Evolutionary conservation across 1,140 invertebrate species (phyloP), one percentile per base, ranked within the genome.

Genomic region (Phymorhynchus buccinoides): DNA sequence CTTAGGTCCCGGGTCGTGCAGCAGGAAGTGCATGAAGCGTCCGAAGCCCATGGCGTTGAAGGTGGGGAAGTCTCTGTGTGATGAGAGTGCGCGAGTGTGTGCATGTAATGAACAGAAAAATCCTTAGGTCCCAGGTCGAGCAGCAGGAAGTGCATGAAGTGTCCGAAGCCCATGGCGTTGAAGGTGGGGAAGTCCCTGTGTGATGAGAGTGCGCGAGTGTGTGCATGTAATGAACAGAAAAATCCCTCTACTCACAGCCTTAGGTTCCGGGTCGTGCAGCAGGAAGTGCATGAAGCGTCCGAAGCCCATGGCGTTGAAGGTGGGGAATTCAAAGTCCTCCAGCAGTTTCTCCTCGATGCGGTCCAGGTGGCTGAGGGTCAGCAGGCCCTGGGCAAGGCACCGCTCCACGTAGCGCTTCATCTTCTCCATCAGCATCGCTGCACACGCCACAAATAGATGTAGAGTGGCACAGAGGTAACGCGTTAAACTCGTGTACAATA

Each of bases 251-350:
- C 84, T 80, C 85, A 93, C 92, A 75, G 88, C 84, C 88, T 90
- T 92, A 22, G 89, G 86, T 68, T 79, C 77, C 44, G 71, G 35
- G 62, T 92, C 90, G 18, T 85, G 62, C 14, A 88, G 73, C 3
- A 92, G 42, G 83, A 93, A 92, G 30, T 90, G 85, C 27, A 92
- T 84, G 86, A 93, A 93, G 66, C 89, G 84, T 30, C 91, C 91
- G 86, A 88, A 88, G 12, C 91, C 91, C 87, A 93, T 89, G 7
- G 78, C 86, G 68, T 41, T 30, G 84, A 93, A 93, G 4, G 84
- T 81, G 1, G 86, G 48, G 77, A 89, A 90, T 1, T 83, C 85
- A 85, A 88, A 92, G 44, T 92, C 90, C 71, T 91, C 89, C 18
- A 89, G 75, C 7, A 93, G 78, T 79, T 90, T 92, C 75, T 90